Percentiles rank a stretch among this genome's conserved stretches.
Conservation (phyloP, 2,888 invertebrate species). For the Athalia rosae region DNA sequence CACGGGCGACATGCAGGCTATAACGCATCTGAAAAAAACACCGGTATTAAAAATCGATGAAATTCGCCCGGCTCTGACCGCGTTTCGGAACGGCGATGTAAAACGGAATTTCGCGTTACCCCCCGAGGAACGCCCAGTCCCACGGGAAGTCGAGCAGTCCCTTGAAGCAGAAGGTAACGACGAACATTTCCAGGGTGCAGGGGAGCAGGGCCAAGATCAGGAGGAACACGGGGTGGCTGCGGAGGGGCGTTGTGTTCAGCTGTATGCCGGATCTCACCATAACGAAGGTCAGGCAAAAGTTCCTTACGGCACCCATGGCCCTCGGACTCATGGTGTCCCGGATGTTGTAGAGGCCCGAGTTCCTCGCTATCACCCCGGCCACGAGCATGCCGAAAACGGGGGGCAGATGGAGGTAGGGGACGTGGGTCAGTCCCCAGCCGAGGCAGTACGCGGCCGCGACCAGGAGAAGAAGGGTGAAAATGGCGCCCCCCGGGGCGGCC, state of each 20-base stretch:
- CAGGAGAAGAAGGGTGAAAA: slow-evolving; percentile 62
- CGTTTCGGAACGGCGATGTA: no score
- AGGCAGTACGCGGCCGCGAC: slow-evolving; percentile 60
- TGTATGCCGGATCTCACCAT: slow-evolving; percentile 67
- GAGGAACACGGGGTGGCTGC: slow-evolving; percentile 60
- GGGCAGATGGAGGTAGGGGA: slow-evolving; percentile 71
- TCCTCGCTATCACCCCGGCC: slow-evolving; percentile 75
- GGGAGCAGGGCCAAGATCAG: slow-evolving; percentile 63
- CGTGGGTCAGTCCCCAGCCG: slow-evolving; percentile 63
- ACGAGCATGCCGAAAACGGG: slow-evolving; percentile 80
- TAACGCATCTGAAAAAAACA: slow-evolving; percentile 61
- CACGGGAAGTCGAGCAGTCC: slow-evolving; percentile 63
- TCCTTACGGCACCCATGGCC: slow-evolving; percentile 61
- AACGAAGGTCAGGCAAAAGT: slow-evolving; percentile 66
- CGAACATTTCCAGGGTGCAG: slow-evolving; percentile 62
- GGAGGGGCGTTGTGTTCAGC: slow-evolving; percentile 63
- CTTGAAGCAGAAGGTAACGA: slow-evolving; percentile 56
- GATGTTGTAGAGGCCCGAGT: slow-evolving; percentile 59
- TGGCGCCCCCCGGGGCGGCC: slow-evolving; percentile 61
- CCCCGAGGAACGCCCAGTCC: slow-evolving; percentile 67
- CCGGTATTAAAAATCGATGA: no score
- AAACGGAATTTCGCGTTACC: slow-evolving; percentile 60
- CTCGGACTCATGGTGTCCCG: slow-evolving; percentile 58
- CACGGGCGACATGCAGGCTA: slow-evolving; percentile 68
- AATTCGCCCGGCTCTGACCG: no score